phyloP scores from a whole-genome alignment of 2,113 vertebrate species.

The Pitta sordida region DNA sequence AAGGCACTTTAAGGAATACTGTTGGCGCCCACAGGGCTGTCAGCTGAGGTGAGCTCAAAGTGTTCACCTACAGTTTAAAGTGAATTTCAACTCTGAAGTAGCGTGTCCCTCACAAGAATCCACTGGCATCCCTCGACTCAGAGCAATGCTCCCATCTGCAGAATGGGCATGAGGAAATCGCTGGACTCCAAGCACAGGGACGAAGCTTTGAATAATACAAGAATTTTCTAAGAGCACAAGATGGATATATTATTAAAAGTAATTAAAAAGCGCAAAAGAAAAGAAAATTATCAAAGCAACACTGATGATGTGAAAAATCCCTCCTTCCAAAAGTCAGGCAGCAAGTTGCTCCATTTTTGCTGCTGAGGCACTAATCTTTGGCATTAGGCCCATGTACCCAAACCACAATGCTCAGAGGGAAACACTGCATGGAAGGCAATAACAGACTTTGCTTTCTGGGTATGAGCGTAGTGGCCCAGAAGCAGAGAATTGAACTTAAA shows the following conservation, averaged over 20 bases:
- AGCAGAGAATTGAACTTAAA: not conserved
- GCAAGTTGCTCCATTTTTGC: not conserved
- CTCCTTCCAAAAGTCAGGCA: not conserved
- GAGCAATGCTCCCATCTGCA: not conserved
- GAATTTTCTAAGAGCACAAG: not conserved
- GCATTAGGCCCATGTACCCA: not conserved
- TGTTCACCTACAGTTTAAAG: slow-evolving; percentile 10
- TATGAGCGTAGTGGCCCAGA: slow-evolving; percentile 21
- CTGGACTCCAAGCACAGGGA: not conserved
- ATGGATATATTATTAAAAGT: not conserved
- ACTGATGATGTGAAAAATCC: not conserved
- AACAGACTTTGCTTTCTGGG: slow-evolving; percentile 4
- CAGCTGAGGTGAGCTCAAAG: not conserved
- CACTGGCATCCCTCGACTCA: not conserved
- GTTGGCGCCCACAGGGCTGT: not conserved
- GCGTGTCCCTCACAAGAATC: not conserved
- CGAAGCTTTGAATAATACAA: not conserved
- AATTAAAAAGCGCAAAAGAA: not conserved
- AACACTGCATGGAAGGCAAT: not conserved
- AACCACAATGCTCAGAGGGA: slow-evolving; percentile 46
- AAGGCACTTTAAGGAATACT: not conserved
- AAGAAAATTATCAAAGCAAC: not conserved
- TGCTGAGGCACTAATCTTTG: slow-evolving; percentile 3
- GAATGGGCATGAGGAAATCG: not conserved
- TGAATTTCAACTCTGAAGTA: not conserved